phyloP scores from a whole-genome alignment of 1,140 invertebrate species.

The Drosophila setifemur region DNA sequence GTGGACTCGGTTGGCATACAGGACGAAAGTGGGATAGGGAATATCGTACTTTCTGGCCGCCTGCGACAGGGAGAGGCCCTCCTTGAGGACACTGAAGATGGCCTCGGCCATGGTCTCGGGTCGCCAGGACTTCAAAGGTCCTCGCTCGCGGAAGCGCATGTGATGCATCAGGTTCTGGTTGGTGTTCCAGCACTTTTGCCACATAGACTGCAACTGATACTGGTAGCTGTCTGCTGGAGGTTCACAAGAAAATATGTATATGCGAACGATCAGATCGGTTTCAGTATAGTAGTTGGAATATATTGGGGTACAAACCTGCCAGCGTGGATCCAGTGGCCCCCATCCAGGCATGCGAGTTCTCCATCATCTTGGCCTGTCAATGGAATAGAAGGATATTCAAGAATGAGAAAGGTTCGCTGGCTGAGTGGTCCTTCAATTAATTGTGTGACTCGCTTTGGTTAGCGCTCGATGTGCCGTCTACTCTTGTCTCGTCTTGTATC shows the following conservation, averaged over 20 bases:
- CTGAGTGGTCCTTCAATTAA: slow-evolving; percentile 51
- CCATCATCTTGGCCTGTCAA: slow-evolving; percentile 92
- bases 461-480: slow-evolving; percentile 51
- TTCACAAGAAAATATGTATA: not conserved
- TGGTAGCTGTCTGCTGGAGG: slow-evolving; percentile 92
- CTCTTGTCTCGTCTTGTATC: slow-evolving; percentile 19
- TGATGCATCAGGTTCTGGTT: slow-evolving; percentile 94
- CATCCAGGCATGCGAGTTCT: slow-evolving; percentile 94
- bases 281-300: not conserved
- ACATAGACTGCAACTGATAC: slow-evolving; percentile 95
- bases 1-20: slow-evolving; percentile 96
- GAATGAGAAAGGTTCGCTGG: slow-evolving; percentile 9
- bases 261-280: slow-evolving; percentile 11
- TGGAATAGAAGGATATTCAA: not conserved
- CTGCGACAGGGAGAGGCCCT: slow-evolving; percentile 93
- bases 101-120: slow-evolving; percentile 97
- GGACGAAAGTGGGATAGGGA: slow-evolving; percentile 95
- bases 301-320: slow-evolving; percentile 89
- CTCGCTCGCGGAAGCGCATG: slow-evolving; percentile 93
- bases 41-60: slow-evolving; percentile 96
- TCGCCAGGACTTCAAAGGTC: slow-evolving; percentile 95
- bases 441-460: slow-evolving; percentile 65
- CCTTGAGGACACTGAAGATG: slow-evolving; percentile 94
- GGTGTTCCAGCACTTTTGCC: slow-evolving; percentile 95
- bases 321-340: slow-evolving; percentile 91